Base-by-base conservation (phyloP, 1,140 invertebrate species). In the Hylaeus volcanicus region DNA sequence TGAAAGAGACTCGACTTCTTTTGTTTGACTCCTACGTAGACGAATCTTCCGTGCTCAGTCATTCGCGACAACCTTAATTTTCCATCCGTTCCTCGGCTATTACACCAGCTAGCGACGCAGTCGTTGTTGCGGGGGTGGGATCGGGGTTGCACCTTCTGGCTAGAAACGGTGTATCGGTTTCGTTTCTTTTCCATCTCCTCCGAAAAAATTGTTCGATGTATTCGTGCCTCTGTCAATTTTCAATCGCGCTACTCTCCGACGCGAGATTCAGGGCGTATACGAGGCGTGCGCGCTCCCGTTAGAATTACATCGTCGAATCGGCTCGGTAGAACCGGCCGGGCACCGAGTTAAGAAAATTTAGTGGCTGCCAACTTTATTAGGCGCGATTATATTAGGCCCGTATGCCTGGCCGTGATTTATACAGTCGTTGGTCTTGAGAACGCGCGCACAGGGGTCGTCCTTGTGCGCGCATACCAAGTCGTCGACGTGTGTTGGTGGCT, bases 361-460 rank as follows among this genome's bases (percentile, higher is more conserved):
- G 81, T 86, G 71, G 84, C 84, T 81, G 81, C 81, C 85, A 87
- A 83, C 85, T 87, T 87, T 87, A 86, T 87, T 87, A 87, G 84
- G 74, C 85, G 77, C 84, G 85, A 86, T 86, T 76, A 83, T 86
- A 86, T 86, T 86, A 86, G 84, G 75, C 76, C 39, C 73, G 79
- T 58, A 60, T 37, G 79, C 68, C 70, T n/a, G 69, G 37, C 80
- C 39, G 85, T 86, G 85, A 86, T 86, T 86, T 86, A 86, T 86
- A 60, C 69, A 61, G 80, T 75, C 51, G 45, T 53, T 41, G 43
- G 9, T 65, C 58, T 51, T 1, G 5, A 5, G 12, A 11, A 14
- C 26, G 12, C 56, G 3, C n/a, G 58, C 76, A 11, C 75, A 53
- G 56, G 45, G n/a, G 39, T n/a, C 63, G 60, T 37, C 8, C 26